Percentiles rank a stretch among this genome's conserved stretches.
Evolutionary conservation across 2,113 vertebrate species (phyloP).

Genomic region (Merops nubicus): DNA sequence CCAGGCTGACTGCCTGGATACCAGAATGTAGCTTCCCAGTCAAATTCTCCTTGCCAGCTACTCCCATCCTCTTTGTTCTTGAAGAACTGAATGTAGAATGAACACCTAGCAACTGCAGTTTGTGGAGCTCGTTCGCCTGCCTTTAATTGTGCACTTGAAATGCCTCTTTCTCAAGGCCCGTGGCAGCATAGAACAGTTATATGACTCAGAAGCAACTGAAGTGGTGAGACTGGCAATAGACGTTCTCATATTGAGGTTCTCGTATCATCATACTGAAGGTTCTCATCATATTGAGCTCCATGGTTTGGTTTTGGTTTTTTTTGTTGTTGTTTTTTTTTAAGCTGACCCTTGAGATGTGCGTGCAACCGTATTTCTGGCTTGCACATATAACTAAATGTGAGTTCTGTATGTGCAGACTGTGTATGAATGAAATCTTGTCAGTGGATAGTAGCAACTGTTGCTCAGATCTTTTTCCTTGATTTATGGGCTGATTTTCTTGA

Average conservation of each 20-base stretch:
- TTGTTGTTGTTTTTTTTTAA: neutral
- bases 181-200: constrained; percentile 12
- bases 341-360: accelerated
- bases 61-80: neutral
- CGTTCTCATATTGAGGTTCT: neutral
- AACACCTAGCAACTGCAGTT: neutral
- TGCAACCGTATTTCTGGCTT: neutral
- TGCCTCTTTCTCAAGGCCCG: neutral
- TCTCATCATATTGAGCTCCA: neutral
- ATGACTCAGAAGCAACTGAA: constrained; percentile 29
- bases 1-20: neutral
- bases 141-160: neutral
- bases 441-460: neutral
- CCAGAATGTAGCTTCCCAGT: neutral
- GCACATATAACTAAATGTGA: neutral
- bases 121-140: neutral
- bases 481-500: neutral
- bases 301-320: neutral
- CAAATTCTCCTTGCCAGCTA: neutral
- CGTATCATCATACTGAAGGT: neutral
- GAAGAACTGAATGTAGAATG: neutral
- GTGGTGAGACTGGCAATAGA: neutral
- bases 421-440: neutral
- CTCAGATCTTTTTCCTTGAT: neutral
- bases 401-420: neutral